These are phyloP conservation scores for Phrixothrix hirtus DNA, from an alignment of 2,888 invertebrate genomes.

Conservation along the genomic window DNA sequence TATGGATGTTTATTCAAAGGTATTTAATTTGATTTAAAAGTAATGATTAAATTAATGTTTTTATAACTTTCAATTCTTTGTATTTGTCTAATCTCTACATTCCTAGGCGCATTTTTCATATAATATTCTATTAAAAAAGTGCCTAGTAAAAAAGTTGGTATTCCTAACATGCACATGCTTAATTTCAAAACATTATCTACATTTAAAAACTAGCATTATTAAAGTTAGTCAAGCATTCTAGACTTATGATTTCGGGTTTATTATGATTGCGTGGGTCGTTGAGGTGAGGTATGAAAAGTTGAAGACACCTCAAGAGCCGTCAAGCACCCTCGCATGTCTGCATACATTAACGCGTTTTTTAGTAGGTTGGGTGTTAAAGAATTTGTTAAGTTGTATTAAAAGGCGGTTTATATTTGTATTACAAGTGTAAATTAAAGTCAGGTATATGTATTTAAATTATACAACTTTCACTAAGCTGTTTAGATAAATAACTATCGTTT, in stretches of 20 bases:
- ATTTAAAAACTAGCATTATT: neutral
- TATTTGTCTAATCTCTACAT: too few relatives aligned
- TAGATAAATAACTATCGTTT: too few relatives aligned
- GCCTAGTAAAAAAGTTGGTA: too few relatives aligned
- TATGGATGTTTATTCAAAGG: too few relatives aligned
- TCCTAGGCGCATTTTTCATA: too few relatives aligned
- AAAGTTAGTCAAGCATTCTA: conserved; percentile 7
- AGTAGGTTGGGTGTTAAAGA: conserved; percentile 26
- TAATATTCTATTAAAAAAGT: too few relatives aligned
- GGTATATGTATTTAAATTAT: too few relatives aligned
- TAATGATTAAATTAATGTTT: too few relatives aligned
- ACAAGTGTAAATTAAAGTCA: conserved; percentile 18
- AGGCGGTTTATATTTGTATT: conserved; percentile 17
- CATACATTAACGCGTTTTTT: conserved; percentile 41
- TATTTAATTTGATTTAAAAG: too few relatives aligned
- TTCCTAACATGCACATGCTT: too few relatives aligned
- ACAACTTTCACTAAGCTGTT: too few relatives aligned
- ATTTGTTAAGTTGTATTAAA: conserved; percentile 17
- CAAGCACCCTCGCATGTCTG: conserved; percentile 45
- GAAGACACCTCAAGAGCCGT: conserved; percentile 44
- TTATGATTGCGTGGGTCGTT: conserved; percentile 18
- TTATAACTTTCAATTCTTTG: too few relatives aligned
- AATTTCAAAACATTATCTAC: neutral
- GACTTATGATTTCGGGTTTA: conserved; percentile 16
- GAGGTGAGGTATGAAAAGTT: conserved; percentile 44